Percentiles rank a stretch among this genome's conserved stretches.
Conservation (phyloP, 2,113 vertebrate genomes). For the Cyphomyrus discorhynchus region DNA sequence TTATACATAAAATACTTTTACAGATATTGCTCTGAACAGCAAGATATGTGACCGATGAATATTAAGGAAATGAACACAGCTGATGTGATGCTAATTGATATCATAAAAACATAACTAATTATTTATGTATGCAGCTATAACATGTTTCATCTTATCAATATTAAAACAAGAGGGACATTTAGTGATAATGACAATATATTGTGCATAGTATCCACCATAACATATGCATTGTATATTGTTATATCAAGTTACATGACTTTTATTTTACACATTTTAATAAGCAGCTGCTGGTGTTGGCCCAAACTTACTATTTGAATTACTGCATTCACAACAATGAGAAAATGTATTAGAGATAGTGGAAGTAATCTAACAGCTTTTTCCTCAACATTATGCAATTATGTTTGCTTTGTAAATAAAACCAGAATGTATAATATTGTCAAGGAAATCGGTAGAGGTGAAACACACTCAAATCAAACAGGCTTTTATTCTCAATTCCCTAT, state of each 20-base stretch:
- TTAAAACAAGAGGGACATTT: neutral
- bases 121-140: neutral
- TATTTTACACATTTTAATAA: neutral
- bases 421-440: neutral
- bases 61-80: neutral
- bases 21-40: neutral
- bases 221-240: neutral
- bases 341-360: conserved; percentile 1
- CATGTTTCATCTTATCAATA: neutral
- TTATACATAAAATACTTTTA: neutral
- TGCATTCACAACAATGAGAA: neutral
- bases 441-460: neutral
- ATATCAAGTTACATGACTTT: neutral
- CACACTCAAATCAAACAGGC: neutral
- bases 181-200: neutral
- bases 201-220: neutral
- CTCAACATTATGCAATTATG: neutral
- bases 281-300: neutral
- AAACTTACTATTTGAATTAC: neutral
- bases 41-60: neutral
- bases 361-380: neutral
- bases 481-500: no score
- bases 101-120: neutral
- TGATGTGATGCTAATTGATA: neutral
- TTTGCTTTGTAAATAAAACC: neutral